These are phyloP conservation scores for Physocephala rufipes DNA, from an alignment of 2,888 invertebrate genomes.

Conservation along the genomic window DNA sequence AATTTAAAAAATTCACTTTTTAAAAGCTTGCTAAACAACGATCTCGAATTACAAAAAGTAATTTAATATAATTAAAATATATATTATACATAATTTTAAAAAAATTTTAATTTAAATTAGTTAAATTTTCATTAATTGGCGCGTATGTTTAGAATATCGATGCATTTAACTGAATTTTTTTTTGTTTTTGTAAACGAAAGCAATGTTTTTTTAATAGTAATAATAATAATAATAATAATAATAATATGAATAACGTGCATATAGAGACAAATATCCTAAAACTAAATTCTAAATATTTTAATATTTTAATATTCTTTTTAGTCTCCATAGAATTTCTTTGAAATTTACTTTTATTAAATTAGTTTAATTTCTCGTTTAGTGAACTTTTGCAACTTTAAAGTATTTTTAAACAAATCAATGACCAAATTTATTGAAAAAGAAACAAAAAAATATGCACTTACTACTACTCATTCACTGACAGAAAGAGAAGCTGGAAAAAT, in stretches of 20 bases:
- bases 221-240: background rate
- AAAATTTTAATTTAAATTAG: conserved; percentile 37
- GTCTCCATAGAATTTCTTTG: background rate
- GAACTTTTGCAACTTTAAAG: no score
- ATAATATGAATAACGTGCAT: background rate
- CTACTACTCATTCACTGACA: conserved; percentile 33
- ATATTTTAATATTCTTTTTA: no score
- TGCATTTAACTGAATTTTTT: background rate
- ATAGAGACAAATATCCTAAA: background rate
- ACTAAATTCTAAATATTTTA: no score
- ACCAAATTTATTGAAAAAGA: conserved; percentile 2
- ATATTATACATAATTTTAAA: background rate
- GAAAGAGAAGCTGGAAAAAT: conserved; percentile 36
- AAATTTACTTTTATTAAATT: background rate
- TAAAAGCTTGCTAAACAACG: conserved; percentile 40
- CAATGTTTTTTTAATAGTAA: conserved; percentile 10
- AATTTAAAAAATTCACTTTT: conserved; percentile 27
- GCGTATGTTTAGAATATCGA: background rate
- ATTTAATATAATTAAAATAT: conserved; percentile 39
- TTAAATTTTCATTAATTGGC: conserved; percentile 15
- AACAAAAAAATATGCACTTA: conserved; percentile 32
- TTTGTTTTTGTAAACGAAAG: background rate
- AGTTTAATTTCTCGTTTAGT: no score
- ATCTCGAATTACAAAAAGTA: conserved; percentile 46
- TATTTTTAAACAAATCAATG: no score